Base-by-base conservation (phyloP, 2,113 vertebrate species). In the Epinephelus lanceolatus region DNA sequence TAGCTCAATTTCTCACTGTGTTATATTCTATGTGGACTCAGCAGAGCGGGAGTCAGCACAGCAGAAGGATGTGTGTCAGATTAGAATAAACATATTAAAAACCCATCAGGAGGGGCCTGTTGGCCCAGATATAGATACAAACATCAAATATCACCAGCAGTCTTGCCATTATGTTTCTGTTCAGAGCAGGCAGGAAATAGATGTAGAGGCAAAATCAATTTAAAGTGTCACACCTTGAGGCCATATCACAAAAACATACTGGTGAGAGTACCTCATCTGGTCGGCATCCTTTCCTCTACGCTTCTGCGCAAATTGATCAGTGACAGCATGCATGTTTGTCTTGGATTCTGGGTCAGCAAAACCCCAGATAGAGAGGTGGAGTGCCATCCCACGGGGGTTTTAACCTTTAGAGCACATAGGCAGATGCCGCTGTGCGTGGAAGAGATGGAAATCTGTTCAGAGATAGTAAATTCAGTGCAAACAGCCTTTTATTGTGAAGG, bases 331-430 rank as follows among this genome's bases (percentile, higher is more conserved):
- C 30, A 9, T 78, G 88, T 91, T 88, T 90, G 75, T 87, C 83
- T 88, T 86, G 57, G 78, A 82, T 90, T 88, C 71, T 87, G 86
- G 89, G 86, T 95, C 93, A 94, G 93, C 92, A 95, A 83, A 94
- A 91, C 6, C 9, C 47, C 74, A 61, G 81, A 76, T 74, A 77
- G 60, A 68, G 69, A 53, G 59, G 84, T 73, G 73, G 81, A 88
- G 85, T 49, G 56, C 30, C 37, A 10, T 82, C 82, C 78, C 74
- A 2, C 0, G 17, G 81, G 89, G 76, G 61, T 27, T 76, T 85
- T 77, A 81, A 83, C 86, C 75, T 85, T 83, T 68, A 85, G 77
- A 86, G 81, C 57, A 40, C 55, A 66, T 71, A 40, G 82, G 67
- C 71, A 21, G 67, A 84, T 83, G 81, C 77, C 4, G 6, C 47